Evolutionary conservation across 2,888 invertebrate species (phyloP), one percentile per base, ranked within the genome.

Genomic region (Encarsia formosa): DNA sequence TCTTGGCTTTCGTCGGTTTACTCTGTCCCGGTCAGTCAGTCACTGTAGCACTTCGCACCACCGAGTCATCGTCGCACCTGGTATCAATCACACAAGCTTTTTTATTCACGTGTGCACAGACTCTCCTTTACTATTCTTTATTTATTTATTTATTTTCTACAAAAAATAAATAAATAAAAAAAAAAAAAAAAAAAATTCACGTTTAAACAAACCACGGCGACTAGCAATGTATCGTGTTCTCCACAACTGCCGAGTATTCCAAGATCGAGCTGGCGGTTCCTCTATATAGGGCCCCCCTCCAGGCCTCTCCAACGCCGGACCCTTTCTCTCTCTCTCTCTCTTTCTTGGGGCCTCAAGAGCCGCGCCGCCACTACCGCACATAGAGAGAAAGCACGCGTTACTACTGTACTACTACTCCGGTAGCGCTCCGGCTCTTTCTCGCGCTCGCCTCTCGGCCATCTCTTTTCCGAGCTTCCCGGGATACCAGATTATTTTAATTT

Each of bases 271-370:
- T 49, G 47, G 49, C 29, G 22, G 29, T 20, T 49, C 42, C 56
- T 56, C 56, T 56, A 52, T 56, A 56, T 56, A 56, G 52, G 52
- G 49, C 49, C 52, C 56, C 56, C 56, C 52, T 42, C 49, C 47
- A 43, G 29, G 15, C 35, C 35, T 37, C 15, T 20, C 35, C 18
- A 44, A 41, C 37, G 24, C 38, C 34, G 13, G 20, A 19, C 37
- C 35, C 47, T 42, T 22, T 46, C 24, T 20, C 34, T 20, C 16
- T 20, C 38, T 50, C 23, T 32, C 38, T 38, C 23, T 39, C 31
- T 15, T 20, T 40, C 40, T 23, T 5, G n/a, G 6, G 13, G 34
- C 38, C 31, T 32, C 37, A 22, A 32, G 49, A 31, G 37, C 37
- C 37, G 20, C 41, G 41, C 47, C 47, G 20, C 34, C 32, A 22